These are phyloP conservation scores for Lepidostoma basale DNA, from an alignment of 1,140 invertebrate species.

Conservation along the genomic window DNA sequence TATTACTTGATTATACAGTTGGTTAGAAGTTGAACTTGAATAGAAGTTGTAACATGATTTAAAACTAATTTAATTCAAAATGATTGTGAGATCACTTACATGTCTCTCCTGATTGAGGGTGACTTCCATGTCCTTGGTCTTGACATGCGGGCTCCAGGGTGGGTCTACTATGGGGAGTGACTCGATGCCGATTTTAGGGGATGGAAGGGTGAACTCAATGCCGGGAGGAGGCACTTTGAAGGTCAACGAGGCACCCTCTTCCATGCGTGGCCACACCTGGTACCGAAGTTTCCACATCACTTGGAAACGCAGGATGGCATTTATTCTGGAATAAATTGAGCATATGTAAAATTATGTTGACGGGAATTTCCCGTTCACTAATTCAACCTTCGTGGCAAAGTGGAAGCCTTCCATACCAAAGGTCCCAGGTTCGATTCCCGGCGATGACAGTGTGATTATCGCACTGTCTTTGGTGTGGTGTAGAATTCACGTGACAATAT, in stretches of 20 bases:
- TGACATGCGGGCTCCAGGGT: slow-evolving; percentile 97
- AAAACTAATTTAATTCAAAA: not conserved
- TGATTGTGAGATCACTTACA: slow-evolving; percentile 66
- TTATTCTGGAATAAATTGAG: slow-evolving; percentile 51
- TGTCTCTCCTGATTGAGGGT: slow-evolving; percentile 98
- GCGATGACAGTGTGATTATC: too few relatives aligned
- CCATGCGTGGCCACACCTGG: slow-evolving; percentile 99
- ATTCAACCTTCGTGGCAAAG: too few relatives aligned
- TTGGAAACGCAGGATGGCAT: slow-evolving; percentile 77
- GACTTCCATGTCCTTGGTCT: slow-evolving; percentile 98
- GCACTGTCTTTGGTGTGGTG: too few relatives aligned
- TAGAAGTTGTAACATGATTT: not conserved
- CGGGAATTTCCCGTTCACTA: too few relatives aligned
- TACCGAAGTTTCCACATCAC: slow-evolving; percentile 96
- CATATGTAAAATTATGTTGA: not conserved
- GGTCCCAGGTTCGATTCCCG: too few relatives aligned
- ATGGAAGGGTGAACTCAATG: slow-evolving; percentile 98
- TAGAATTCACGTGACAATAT: too few relatives aligned
- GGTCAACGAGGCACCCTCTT: slow-evolving; percentile 91
- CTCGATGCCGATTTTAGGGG: slow-evolving; percentile 97
- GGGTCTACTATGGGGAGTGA: slow-evolving; percentile 95
- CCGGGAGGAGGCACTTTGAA: slow-evolving; percentile 98
- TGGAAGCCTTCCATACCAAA: too few relatives aligned
- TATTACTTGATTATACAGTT: too few relatives aligned
- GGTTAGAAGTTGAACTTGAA: too few relatives aligned